Evolutionary conservation across 2,113 vertebrate species (phyloP), one percentile per base, ranked within the genome.

Genomic region (Callospermophilus lateralis): DNA sequence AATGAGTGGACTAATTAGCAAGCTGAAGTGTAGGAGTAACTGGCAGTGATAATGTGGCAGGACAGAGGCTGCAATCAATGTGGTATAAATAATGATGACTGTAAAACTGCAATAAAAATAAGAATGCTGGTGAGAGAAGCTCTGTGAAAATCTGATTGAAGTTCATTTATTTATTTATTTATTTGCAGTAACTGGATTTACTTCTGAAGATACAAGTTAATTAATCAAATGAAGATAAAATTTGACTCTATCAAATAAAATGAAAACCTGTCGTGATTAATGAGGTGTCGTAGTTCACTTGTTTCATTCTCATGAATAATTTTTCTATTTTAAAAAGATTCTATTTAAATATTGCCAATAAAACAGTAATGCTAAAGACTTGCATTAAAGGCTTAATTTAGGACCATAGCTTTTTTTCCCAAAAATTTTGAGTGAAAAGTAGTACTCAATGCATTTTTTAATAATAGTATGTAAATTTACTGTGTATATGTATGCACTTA

Each of bases 211-310:
- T 70, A 12, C 3, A 76, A 92, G 91, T 53, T 26, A 37, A 51
- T 68, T 58, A 85, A 73, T 34, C 88, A 78, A 90, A 87, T 95
- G 19, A 92, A 96, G 19, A 76, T 37, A 58, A 80, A 94, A 90
- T 90, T 83, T 90, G 55, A 87, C 37, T 65, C 8, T n/a, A 73
- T 61, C 53, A 63, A 55, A 93, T 74, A 51, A 95, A 93, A 65
- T 76, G 8, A 42, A 90, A 77, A 42, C 1, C 10, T 53, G 19
- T 68, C 73, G 12, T 53, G 30, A 42, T 22, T 90, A 93, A 45
- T 78, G 16, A 65, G 67, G 92, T 72, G 9, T 19, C 68, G 3
- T 39, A 20, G 12, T 48, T 78, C 4, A 55, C 8, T 74, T 92
- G 28, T 32, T 55, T 94, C 9, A 85, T 73, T 72, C 17, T 97